Percentiles rank a stretch among this genome's conserved stretches.
Conservation (phyloP, 2,888 invertebrate genomes). For the Ectemnius continuus region DNA sequence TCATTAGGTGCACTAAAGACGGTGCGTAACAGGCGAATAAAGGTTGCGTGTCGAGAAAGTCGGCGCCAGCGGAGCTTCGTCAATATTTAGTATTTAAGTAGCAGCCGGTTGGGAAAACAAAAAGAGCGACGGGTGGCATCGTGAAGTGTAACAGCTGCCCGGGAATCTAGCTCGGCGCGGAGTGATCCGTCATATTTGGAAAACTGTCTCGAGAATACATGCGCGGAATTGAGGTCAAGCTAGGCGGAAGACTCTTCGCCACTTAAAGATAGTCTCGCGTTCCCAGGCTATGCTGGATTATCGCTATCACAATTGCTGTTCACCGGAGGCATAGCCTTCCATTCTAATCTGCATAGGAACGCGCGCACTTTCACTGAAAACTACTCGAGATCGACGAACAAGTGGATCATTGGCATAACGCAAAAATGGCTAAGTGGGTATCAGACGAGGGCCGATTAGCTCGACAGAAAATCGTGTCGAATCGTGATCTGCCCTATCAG, state of each 20-base stretch:
- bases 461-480: conserved; percentile 25
- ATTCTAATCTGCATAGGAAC: no score
- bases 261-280: background rate
- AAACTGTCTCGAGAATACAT: conserved; percentile 6
- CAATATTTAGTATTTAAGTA: conserved; percentile 54
- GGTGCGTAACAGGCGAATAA: conserved; percentile 1
- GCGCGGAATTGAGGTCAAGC: conserved; percentile 11
- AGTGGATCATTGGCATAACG: no score
- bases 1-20: no score
- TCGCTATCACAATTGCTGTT: no score
- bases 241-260: background rate
- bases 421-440: background rate
- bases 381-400: no score
- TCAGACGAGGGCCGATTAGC: conserved; percentile 12
- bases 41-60: conserved; percentile 16
- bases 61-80: conserved; percentile 38
- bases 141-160: conserved; percentile 3
- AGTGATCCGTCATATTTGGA: conserved; percentile 6
- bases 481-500: conserved; percentile 21
- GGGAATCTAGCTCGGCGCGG: conserved; percentile 1
- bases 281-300: background rate
- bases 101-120: conserved; percentile 10
- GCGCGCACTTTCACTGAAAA: no score
- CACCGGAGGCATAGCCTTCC: no score
- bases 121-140: background rate